A percentile compares a stretch with the other conserved stretches of the same genome.
phyloP scores from a whole-genome alignment of 1,140 invertebrate genomes.

The fruit fly (Drosophila melanogaster) region DNA sequence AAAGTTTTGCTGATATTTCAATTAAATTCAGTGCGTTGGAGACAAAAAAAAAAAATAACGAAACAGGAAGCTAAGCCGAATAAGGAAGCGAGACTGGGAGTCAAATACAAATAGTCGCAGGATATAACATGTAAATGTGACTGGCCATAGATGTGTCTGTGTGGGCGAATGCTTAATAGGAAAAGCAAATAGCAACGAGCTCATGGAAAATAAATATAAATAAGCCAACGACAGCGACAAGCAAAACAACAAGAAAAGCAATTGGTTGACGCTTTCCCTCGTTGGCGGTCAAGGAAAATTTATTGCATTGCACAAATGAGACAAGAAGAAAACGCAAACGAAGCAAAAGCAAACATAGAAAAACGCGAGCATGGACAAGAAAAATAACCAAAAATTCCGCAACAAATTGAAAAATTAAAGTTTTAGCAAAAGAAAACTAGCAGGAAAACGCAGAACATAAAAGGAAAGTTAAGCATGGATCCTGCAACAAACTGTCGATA shows the following conservation, averaged over 20 bases:
- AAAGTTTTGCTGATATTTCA: slow-evolving; percentile 65
- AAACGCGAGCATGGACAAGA: slow-evolving; percentile 32
- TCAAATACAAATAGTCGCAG: slow-evolving; percentile 61
- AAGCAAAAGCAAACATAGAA: slow-evolving; percentile 59
- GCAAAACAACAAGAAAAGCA: slow-evolving; percentile 39
- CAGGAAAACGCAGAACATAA: slow-evolving; percentile 13
- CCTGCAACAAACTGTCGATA: slow-evolving; percentile 8
- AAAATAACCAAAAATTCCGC: slow-evolving; percentile 73
- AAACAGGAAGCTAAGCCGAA: slow-evolving; percentile 30
- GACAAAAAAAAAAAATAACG: neutral
- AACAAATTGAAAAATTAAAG: slow-evolving; percentile 82
- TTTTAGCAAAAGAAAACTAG: slow-evolving; percentile 49
- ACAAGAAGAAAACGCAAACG: slow-evolving; percentile 51
- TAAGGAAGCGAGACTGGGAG: slow-evolving; percentile 42
- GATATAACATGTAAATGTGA: slow-evolving; percentile 63
- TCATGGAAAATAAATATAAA: slow-evolving; percentile 78
- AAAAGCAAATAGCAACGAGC: slow-evolving; percentile 73
- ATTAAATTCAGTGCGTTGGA: slow-evolving; percentile 57
- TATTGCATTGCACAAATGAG: slow-evolving; percentile 80
- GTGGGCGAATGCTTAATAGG: slow-evolving; percentile 62
- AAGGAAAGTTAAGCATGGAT: slow-evolving; percentile 19
- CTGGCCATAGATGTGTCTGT: slow-evolving; percentile 33
- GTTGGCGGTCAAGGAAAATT: slow-evolving; percentile 79
- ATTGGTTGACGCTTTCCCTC: slow-evolving; percentile 71
- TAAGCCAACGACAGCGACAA: slow-evolving; percentile 63